Percentiles rank a stretch among this genome's conserved stretches.
phyloP scores from a whole-genome alignment of 2,113 vertebrate species.

The Mohoua ochrocephala region DNA sequence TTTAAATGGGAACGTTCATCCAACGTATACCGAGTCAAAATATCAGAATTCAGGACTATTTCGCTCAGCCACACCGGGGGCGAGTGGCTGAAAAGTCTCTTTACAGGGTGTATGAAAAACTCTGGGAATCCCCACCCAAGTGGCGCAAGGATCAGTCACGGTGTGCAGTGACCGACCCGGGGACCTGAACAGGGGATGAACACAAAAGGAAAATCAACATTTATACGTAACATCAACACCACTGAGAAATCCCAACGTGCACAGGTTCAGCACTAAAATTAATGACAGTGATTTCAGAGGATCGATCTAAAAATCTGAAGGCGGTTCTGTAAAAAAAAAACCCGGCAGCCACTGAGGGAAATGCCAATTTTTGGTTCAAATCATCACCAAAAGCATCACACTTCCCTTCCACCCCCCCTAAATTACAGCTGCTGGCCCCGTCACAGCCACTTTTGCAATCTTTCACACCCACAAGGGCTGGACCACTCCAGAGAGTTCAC shows the following conservation, averaged over 20 bases:
- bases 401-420: neutral
- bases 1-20: neutral
- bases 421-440: neutral
- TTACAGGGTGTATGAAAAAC: neutral
- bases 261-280: neutral
- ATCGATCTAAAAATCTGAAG: neutral
- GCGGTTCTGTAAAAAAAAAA: neutral
- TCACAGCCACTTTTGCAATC: neutral
- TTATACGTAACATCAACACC: accelerated
- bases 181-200: neutral
- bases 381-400: neutral
- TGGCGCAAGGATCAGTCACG: accelerated
- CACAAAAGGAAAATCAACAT: neutral
- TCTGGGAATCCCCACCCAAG: neutral
- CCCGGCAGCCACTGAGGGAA: neutral
- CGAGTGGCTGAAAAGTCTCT: neutral
- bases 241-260: no score
- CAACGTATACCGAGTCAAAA: neutral
- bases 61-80: neutral
- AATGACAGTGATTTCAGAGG: neutral
- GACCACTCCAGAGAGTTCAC: neutral
- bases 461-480: neutral
- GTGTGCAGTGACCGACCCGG: accelerated
- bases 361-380: neutral
- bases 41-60: neutral